These are phyloP conservation scores for Drosophila subobscura DNA, from an alignment of 1,140 invertebrate species.

Conservation along the genomic window DNA sequence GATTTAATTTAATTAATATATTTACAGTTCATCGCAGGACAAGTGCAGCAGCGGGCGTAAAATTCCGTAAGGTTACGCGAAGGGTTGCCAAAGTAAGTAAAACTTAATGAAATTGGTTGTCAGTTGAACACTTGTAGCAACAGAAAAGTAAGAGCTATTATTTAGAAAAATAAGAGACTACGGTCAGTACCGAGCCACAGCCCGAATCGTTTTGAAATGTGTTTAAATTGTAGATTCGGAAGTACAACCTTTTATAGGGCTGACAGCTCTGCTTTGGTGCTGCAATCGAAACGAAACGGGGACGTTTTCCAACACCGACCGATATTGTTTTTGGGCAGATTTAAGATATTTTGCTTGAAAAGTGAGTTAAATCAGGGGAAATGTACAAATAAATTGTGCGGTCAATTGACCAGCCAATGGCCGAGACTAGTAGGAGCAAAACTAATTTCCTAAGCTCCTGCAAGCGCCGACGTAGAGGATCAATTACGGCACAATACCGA, in stretches of 20 bases:
- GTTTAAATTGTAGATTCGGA: no score
- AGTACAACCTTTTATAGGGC: no score
- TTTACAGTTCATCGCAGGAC: slow-evolving; percentile 1
- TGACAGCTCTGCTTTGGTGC: background rate
- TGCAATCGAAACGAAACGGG: slow-evolving; percentile 8
- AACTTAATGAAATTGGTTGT: background rate
- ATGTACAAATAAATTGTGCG: background rate
- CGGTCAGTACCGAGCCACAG: no score
- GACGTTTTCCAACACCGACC: slow-evolving; percentile 58
- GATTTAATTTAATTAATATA: slow-evolving; percentile 57
- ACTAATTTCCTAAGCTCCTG: background rate
- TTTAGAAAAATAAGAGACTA: no score
- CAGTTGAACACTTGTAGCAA: background rate
- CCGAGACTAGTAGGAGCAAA: background rate
- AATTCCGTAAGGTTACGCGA: background rate
- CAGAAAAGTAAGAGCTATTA: no score
- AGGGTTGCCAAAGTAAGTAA: slow-evolving; percentile 16
- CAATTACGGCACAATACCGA: slow-evolving; percentile 2
- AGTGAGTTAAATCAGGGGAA: slow-evolving; percentile 50
- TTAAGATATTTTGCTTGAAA: slow-evolving; percentile 61
- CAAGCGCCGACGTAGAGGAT: background rate
- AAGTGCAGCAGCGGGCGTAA: background rate
- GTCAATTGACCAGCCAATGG: background rate
- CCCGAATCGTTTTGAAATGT: no score
- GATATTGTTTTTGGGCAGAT: slow-evolving; percentile 66